Percentiles rank a stretch among this genome's conserved stretches.
These are phyloP conservation scores for Leucophora obtusa DNA, from an alignment of 2,888 invertebrate genomes.

Conservation along the genomic window DNA sequence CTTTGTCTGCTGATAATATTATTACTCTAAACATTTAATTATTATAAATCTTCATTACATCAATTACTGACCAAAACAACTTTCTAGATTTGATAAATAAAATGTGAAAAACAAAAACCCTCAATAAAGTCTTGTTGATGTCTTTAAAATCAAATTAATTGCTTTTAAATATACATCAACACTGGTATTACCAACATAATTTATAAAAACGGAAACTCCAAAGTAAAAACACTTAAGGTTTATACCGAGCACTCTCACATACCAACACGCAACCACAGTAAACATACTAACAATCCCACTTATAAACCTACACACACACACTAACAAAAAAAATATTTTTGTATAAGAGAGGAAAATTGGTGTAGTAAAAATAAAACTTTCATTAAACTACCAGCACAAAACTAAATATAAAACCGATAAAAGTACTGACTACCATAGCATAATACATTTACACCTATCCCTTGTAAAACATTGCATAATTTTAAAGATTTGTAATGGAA, in stretches of 20 bases:
- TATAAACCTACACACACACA: slow-evolving; percentile 12
- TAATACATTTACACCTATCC: background rate
- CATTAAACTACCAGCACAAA: slow-evolving; percentile 21
- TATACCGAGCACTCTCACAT: background rate
- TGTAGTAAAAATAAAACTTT: slow-evolving; percentile 16
- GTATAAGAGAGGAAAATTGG: background rate
- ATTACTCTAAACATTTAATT: no score
- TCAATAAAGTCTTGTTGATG: slow-evolving; percentile 15
- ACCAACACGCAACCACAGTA: background rate
- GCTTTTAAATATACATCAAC: slow-evolving; percentile 37
- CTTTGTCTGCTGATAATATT: no score
- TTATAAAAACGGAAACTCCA: background rate
- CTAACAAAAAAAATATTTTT: background rate
- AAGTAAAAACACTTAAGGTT: background rate
- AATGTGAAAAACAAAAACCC: background rate
- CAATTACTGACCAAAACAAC: slow-evolving; percentile 26
- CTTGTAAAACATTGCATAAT: no score
- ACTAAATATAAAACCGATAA: slow-evolving; percentile 21
- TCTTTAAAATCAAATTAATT: slow-evolving; percentile 39
- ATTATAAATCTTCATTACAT: slow-evolving; percentile 5
- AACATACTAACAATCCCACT: slow-evolving; percentile 8
- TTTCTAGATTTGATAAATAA: no score
- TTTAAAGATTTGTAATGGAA: no score
- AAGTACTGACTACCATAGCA: background rate
- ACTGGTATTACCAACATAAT: slow-evolving; percentile 35